A percentile compares a stretch with the other conserved stretches of the same genome.
phyloP scores from a whole-genome alignment of 2,888 invertebrate species.

The Myopa tessellatipennis region DNA sequence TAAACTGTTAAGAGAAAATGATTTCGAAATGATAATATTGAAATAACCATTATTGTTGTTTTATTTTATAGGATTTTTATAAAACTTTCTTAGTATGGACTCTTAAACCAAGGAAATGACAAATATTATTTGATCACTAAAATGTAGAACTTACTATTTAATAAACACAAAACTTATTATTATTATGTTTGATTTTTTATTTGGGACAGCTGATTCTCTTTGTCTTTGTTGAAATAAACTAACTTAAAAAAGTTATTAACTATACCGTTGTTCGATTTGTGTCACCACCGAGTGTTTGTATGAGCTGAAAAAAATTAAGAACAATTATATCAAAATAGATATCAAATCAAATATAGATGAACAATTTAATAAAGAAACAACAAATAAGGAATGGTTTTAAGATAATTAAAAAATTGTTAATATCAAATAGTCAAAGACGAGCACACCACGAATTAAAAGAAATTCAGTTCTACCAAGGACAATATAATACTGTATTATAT shows the following conservation, averaged over 20 bases:
- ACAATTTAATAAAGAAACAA: background rate
- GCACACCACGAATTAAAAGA: too few relatives aligned
- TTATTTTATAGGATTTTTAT: too few relatives aligned
- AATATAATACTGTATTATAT: too few relatives aligned
- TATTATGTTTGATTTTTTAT: constrained; percentile 15
- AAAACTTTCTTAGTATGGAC: background rate
- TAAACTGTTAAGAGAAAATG: too few relatives aligned
- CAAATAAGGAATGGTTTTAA: background rate
- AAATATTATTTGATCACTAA: background rate
- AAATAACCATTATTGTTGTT: too few relatives aligned
- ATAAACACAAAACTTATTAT: constrained; percentile 3
- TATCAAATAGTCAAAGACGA: too few relatives aligned
- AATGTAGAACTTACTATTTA: constrained; percentile 45
- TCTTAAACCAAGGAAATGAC: background rate
- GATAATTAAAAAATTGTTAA: background rate
- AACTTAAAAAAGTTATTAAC: constrained; percentile 56
- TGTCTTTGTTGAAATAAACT: constrained; percentile 46
- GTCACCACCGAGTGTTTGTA: constrained; percentile 85
- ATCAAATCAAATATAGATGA: background rate
- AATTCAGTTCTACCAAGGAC: too few relatives aligned
- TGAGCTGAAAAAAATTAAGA: constrained; percentile 72
- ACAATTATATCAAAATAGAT: constrained; percentile 31
- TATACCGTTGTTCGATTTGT: constrained; percentile 85
- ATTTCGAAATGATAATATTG: too few relatives aligned
- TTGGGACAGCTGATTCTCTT: constrained; percentile 35